phyloP scores from a whole-genome alignment of 2,797 vertebrate species.

The Adrianichthys oophorus region DNA sequence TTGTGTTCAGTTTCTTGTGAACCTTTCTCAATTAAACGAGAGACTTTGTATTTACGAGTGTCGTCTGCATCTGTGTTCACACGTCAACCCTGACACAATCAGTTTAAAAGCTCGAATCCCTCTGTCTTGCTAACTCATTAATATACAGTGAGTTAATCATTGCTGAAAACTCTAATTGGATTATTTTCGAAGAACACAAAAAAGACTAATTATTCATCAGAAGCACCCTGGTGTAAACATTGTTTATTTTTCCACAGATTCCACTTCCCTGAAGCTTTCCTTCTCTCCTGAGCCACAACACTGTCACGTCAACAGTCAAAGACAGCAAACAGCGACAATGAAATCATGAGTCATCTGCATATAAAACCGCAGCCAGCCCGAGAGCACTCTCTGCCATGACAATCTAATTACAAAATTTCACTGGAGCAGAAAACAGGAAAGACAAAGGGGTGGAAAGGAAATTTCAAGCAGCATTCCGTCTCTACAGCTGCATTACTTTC shows the following conservation, averaged over 20 bases:
- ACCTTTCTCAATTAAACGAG: too few species aligned
- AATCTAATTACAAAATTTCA: slow-evolving; percentile 73
- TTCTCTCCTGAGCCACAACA: slow-evolving; percentile 60
- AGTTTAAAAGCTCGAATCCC: slow-evolving; percentile 32
- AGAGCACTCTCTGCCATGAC: slow-evolving; percentile 61
- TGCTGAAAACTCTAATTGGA: slow-evolving; percentile 71
- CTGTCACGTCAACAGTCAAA: slow-evolving; percentile 62
- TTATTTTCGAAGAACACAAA: slow-evolving; percentile 72
- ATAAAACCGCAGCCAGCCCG: slow-evolving; percentile 55
- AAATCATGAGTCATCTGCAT: slow-evolving; percentile 70
- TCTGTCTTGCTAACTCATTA: slow-evolving; percentile 61
- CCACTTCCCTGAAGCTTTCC: slow-evolving; percentile 58
- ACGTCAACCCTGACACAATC: too few species aligned
- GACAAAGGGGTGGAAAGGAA: slow-evolving; percentile 7
- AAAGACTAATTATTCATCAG: slow-evolving; percentile 73
- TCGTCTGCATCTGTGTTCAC: too few species aligned
- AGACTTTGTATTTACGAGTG: too few species aligned
- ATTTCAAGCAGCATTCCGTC: slow-evolving; percentile 27
- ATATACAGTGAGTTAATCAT: slow-evolving; percentile 63
- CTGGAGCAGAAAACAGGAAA: slow-evolving; percentile 53
- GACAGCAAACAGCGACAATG: slow-evolving; percentile 74
- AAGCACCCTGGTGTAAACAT: slow-evolving; percentile 59
- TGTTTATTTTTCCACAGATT: slow-evolving; percentile 56
- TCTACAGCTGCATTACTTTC: slow-evolving; percentile 40
- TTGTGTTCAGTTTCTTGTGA: too few species aligned